Percentiles rank a stretch among this genome's conserved stretches.
These are phyloP conservation scores for Stomorhina lunata DNA, from an alignment of 2,888 invertebrate species.

Conservation along the genomic window DNA sequence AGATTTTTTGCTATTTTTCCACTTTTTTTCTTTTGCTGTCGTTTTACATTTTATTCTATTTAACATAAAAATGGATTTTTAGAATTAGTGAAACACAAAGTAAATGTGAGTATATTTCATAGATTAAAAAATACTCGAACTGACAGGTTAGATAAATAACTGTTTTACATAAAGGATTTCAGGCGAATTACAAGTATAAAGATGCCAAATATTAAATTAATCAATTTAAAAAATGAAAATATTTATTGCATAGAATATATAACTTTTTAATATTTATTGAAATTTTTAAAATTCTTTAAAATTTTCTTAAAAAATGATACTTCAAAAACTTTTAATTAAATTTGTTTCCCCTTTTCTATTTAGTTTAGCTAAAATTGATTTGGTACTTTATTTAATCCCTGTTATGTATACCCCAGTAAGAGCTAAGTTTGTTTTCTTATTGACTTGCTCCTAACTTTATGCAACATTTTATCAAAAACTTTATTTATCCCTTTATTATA, in stretches of 20 bases:
- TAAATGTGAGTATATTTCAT: background rate
- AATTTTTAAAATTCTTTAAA: too few species aligned
- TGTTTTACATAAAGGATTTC: too few species aligned
- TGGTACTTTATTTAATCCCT: background rate
- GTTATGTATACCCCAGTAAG: background rate
- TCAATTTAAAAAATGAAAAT: too few species aligned
- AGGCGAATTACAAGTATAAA: too few species aligned
- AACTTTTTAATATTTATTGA: too few species aligned
- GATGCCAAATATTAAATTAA: too few species aligned
- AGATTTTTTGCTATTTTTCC: background rate
- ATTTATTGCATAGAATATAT: too few species aligned
- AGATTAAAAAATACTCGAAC: background rate
- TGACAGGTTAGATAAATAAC: too few species aligned
- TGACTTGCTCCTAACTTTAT: background rate
- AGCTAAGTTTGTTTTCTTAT: background rate
- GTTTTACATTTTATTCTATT: slow-evolving; percentile 12
- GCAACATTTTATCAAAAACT: slow-evolving; percentile 14
- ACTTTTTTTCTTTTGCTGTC: background rate
- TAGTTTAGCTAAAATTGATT: background rate
- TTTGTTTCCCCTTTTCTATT: too few species aligned
- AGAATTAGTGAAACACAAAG: background rate
- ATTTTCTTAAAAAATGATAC: too few species aligned
- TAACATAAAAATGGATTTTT: slow-evolving; percentile 18
- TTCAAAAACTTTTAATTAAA: too few species aligned
- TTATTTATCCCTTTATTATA: background rate